These are phyloP conservation scores for Coilia nasus DNA, from an alignment of 2,797 vertebrate species.

Conservation along the genomic window DNA sequence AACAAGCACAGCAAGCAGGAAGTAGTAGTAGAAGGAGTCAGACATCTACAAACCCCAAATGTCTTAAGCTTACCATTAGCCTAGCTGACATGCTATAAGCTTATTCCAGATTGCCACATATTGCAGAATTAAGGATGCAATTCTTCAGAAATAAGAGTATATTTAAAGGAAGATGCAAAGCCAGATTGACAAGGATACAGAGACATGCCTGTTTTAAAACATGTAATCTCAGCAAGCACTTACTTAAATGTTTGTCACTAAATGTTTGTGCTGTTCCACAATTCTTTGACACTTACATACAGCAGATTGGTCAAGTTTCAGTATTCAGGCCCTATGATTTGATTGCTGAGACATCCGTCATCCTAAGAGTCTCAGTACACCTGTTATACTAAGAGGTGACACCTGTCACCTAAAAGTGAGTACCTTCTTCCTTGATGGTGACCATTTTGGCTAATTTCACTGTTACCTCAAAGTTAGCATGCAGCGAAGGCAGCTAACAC, in stretches of 20 bases:
- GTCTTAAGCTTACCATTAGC: conserved; percentile 5
- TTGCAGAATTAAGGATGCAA: not conserved
- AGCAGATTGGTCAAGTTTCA: not conserved
- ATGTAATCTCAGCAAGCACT: conserved; percentile 14
- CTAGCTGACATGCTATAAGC: conserved; percentile 1
- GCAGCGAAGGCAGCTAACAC: not conserved
- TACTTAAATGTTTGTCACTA: not conserved
- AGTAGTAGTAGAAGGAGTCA: not conserved
- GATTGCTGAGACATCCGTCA: not conserved
- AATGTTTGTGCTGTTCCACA: not conserved
- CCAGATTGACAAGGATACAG: not conserved
- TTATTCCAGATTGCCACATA: not conserved
- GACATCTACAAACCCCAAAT: conserved; percentile 3
- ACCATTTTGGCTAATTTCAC: not conserved
- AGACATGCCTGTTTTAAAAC: not conserved
- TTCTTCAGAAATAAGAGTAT: not conserved
- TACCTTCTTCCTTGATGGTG: not conserved
- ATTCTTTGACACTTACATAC: not conserved
- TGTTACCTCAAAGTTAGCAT: conserved; percentile 5
- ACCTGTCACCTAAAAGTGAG: not conserved
- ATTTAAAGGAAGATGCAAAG: not conserved
- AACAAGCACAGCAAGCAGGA: not conserved
- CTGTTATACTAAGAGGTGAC: no score
- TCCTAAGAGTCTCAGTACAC: not conserved
- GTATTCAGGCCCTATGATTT: not conserved